phyloP scores from a whole-genome alignment of 2,888 invertebrate genomes.

The Arge pagana region DNA sequence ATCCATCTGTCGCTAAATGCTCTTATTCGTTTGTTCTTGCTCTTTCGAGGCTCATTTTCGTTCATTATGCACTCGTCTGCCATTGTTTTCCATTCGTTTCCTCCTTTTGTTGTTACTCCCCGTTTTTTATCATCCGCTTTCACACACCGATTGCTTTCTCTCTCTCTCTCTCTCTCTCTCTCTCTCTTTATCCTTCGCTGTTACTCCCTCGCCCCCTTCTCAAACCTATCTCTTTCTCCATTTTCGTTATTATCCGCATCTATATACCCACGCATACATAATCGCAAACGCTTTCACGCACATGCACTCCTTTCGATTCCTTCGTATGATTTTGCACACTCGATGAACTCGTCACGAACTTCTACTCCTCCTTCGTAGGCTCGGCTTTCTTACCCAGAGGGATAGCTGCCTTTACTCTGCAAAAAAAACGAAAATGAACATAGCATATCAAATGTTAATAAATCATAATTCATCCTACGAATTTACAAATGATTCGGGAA shows the following conservation, averaged over 20 bases:
- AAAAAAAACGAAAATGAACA: constrained; percentile 43
- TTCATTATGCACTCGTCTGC: neutral
- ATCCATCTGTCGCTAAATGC: neutral
- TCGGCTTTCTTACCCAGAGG: constrained; percentile 87
- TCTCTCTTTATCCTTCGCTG: constrained; percentile 29
- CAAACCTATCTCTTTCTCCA: constrained; percentile 28
- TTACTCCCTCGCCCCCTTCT: constrained; percentile 20
- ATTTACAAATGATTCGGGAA: neutral
- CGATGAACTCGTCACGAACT: constrained; percentile 8
- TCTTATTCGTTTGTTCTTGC: neutral
- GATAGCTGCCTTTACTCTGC: constrained; percentile 84
- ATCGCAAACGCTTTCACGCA: neutral
- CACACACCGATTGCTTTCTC: constrained; percentile 24
- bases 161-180: constrained; percentile 18
- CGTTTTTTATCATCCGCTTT: neutral
- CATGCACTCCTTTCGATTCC: constrained; percentile 11
- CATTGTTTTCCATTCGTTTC: neutral
- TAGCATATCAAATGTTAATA: too few relatives aligned
- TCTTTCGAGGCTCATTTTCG: neutral
- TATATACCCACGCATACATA: constrained; percentile 7
- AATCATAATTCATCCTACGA: too few relatives aligned
- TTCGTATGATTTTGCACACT: constrained; percentile 14
- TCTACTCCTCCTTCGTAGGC: constrained; percentile 83
- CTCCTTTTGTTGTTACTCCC: neutral
- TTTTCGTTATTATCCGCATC: constrained; percentile 11